Evolutionary conservation across 2,113 vertebrate genomes (phyloP), one percentile per base, ranked within the genome.

Genomic region (Tragelaphus imberbis): DNA sequence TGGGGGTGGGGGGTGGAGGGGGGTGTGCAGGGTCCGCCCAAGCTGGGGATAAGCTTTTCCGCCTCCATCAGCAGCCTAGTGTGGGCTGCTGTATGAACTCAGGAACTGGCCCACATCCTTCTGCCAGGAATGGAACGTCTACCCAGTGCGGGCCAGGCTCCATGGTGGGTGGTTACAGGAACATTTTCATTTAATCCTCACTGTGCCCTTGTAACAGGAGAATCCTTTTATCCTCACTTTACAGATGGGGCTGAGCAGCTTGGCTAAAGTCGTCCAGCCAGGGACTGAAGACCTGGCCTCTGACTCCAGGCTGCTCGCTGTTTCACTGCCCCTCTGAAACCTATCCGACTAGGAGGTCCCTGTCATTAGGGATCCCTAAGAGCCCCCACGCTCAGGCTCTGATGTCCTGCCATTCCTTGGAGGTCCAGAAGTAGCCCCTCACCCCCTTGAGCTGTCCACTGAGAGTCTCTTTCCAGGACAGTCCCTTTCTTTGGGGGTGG

Each of bases 1-100:
- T n/a, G n/a, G n/a, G n/a, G 40, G 27, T 16, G 0, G 27, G 14
- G 44, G 44, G 5, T 71, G 27, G 3, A 14, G 51, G 1, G 3
- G 15, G 15, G 8, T 36, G 65, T 80, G 47, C 59, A 44, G 51
- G 30, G 33, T 25, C 51, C 1, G 0, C 6, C 1, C 28, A 1
- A 6, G 47, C 36, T 5, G 58, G 51, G 47, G 56, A 63, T 10
- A 27, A 44, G 44, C 15, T 0, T 49, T 8, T 81, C 79, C 0
- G 4, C 16, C 36, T 2, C 8, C 4, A 6, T 21, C 40, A 8
- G 86, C 36, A 75, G 16, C 84, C 71, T 2, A 12, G 53, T 40
- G 8, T n/a, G 49, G 53, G 17, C 55, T 7, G 9, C 80, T 28
- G 21, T 21, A 27, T 44, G 53, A 84, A 40, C 36, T 44, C 0